Base-by-base conservation (phyloP, 2,113 vertebrate genomes). In the Arothron firmamentum region DNA sequence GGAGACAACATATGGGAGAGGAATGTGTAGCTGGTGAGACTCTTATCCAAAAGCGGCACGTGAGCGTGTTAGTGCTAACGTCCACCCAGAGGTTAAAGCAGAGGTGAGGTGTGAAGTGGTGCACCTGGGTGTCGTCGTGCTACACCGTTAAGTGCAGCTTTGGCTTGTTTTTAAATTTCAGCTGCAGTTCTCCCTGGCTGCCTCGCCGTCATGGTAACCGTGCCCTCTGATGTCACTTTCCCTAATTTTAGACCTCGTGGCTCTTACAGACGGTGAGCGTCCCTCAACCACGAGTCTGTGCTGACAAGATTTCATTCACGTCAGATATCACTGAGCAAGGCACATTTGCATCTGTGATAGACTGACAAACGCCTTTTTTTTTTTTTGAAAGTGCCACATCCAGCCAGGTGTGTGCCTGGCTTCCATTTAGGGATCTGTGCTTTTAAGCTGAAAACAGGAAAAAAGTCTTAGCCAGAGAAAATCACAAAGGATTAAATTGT, bases 171-270 rank as follows among this genome's bases (percentile, higher is more conserved):
- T 72, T 69, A 49, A 56, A 49, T 81, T 47, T 67, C 43, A 49
- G 57, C 65, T 52, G 65, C 72, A 67, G 52, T 55, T 56, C 46
- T 67, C 75, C 62, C 74, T 21, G 73, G 79, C 65, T 70, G 75
- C 47, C 55, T 75, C 0, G 81, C 81, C 83, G 87, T 82, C 84
- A 86, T 86, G 79, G 84, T 65, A 80, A 88, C 85, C 64, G 34
- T 78, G 78, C 62, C 77, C 80, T 82, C 55, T 2, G 59, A 68
- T 82, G 78, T 80, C 80, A 81, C 61, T 67, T 83, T 68, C 10
- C 55, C 78, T 83, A 86, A 84, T 82, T 85, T 86, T 86, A 87
- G 79, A 79, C 78, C 61, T 28, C 50, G 60, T 59, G 75, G 67
- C 70, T 84, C 67, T 78, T 65, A 72, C 49, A 59, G 57, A 67